Evolutionary conservation across 2,888 invertebrate genomes (phyloP).

Genomic region (Brachylomia viminalis): DNA sequence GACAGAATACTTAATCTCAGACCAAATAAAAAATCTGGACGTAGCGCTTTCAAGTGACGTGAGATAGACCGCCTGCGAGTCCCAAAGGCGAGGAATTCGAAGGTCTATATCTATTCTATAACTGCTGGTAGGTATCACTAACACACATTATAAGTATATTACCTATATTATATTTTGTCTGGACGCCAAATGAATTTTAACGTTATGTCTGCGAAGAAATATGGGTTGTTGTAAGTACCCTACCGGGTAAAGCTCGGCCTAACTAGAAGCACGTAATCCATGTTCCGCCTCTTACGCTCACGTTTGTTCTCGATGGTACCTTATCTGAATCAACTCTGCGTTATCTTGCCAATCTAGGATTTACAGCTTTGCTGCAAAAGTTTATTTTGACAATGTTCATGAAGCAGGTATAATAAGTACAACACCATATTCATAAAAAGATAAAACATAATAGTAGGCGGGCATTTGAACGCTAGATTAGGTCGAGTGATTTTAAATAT

Average conservation of each 20-base stretch:
- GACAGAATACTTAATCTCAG: too few species aligned
- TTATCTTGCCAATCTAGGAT: conserved; percentile 45
- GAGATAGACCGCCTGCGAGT: too few species aligned
- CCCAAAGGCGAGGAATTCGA: not conserved
- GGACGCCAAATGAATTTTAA: not conserved
- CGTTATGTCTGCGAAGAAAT: not conserved
- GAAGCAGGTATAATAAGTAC: conserved; percentile 14
- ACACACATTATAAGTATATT: too few species aligned
- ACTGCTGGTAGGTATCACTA: not conserved
- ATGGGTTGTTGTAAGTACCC: not conserved
- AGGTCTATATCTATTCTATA: not conserved
- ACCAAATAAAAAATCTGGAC: too few species aligned
- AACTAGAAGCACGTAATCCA: conserved; percentile 21
- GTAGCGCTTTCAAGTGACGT: too few species aligned
- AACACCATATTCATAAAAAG: conserved; percentile 23
- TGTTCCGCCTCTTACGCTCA: not conserved
- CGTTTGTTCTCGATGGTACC: conserved; percentile 11
- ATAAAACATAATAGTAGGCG: conserved; percentile 55
- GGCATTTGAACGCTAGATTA: conserved; percentile 58
- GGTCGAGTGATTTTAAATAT: conserved; percentile 65
- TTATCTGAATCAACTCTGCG: conserved; percentile 28
- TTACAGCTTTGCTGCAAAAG: conserved; percentile 25
- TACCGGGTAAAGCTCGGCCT: not conserved
- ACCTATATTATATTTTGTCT: too few species aligned
- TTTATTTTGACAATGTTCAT: conserved; percentile 28